Evolutionary conservation across 92 coral and sea anemone species (phyloP).

Genomic region (Actinernus sp.): DNA sequence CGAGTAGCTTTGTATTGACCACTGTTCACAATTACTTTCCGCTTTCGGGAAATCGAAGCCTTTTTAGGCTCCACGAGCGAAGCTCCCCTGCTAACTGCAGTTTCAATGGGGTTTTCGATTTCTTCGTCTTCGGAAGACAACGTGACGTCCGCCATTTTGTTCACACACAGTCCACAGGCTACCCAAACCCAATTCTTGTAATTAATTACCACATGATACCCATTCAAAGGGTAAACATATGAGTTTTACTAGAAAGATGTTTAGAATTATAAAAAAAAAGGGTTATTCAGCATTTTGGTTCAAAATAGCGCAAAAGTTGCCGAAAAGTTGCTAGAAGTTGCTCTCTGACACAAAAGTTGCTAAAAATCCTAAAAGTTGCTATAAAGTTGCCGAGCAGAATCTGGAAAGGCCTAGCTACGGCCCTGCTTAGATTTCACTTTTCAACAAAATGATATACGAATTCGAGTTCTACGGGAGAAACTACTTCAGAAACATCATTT

Average conservation of each 20-base stretch:
- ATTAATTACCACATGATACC: constrained; percentile 39
- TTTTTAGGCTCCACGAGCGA: constrained; percentile 21
- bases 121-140: constrained; percentile 11
- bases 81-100: constrained; percentile 13
- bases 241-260: constrained; percentile 23
- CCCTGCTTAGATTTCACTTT: too few relatives aligned
- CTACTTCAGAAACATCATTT: too few relatives aligned
- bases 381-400: too few relatives aligned
- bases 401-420: too few relatives aligned
- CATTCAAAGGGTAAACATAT: constrained; percentile 30
- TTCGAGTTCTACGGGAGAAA: too few relatives aligned
- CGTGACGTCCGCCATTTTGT: constrained; percentile 50
- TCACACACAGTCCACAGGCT: constrained; percentile 26
- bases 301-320: too few relatives aligned
- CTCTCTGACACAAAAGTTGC: too few relatives aligned
- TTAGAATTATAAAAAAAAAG: constrained; percentile 45
- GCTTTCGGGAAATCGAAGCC: constrained; percentile 45
- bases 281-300: too few relatives aligned
- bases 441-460: too few relatives aligned
- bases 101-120: constrained; percentile 27
- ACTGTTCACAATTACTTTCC: constrained; percentile 37
- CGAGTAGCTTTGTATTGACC: too few relatives aligned
- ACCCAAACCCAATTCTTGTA: constrained; percentile 34
- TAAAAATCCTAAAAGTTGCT: too few relatives aligned
- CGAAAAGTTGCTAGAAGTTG: too few relatives aligned